Conservation (phyloP, 2,113 vertebrate species). For the Scortum barcoo region DNA sequence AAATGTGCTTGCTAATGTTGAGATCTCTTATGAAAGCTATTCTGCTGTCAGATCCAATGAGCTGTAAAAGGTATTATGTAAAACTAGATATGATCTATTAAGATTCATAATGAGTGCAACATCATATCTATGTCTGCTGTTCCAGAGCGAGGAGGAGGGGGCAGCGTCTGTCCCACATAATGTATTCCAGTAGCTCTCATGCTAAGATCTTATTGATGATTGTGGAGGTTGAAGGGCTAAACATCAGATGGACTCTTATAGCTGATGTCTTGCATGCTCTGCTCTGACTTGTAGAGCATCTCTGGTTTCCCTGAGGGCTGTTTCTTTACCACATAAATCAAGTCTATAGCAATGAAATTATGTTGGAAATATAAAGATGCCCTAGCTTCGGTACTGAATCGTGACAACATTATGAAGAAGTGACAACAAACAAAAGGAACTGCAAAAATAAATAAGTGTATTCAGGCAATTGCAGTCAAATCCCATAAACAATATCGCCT, state of each 20-base stretch:
- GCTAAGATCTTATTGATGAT: constrained; percentile 8
- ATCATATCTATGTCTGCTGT: not conserved
- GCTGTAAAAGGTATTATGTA: constrained; percentile 6
- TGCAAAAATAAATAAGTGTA: not conserved
- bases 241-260: not conserved
- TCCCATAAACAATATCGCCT: not conserved
- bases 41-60: not conserved
- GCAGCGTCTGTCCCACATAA: not conserved
- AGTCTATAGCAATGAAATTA: not conserved
- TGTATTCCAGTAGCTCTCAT: not conserved
- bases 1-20: not conserved
- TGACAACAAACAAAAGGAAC: not conserved
- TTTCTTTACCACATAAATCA: not conserved
- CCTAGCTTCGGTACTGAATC: not conserved
- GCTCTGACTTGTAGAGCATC: not conserved
- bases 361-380: not conserved
- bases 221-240: constrained; percentile 19
- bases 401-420: not conserved
- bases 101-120: constrained; percentile 21
- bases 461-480: not conserved
- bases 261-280: not conserved
- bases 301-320: not conserved
- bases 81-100: not conserved
- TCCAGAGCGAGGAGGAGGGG: constrained; percentile 16
- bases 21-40: not conserved